Evolutionary conservation across 2,797 vertebrate species (phyloP), one percentile per base, ranked within the genome.

Genomic region (Sternarchorhynchus goeldii): DNA sequence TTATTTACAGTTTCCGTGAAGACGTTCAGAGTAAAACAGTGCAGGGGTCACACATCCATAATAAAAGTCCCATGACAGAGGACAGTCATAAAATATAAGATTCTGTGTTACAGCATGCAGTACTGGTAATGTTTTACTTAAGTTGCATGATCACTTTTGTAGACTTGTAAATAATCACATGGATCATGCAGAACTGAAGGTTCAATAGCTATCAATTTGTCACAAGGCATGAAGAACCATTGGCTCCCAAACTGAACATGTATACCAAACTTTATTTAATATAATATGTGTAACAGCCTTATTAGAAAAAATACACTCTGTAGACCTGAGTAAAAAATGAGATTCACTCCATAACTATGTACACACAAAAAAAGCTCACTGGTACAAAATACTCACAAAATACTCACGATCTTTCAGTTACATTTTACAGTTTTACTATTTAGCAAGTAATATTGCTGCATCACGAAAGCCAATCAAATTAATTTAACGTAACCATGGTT

Each of bases 101-200:
- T 17, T 70, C 39, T 59, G 17, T 6, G 62, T 55, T 21, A 2
- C 67, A 63, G 67, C 57, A 67, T 63, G 25, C 7, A 6, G 32
- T n/a, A 69, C 21, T 66, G 85, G 63, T 88, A 88, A 92, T 92
- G 86, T 91, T 91, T 93, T 68, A 92, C 89, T 81, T 84, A 82
- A 75, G 59, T 17, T 60, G 64, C 70, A 65, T 59, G 75, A 68
- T 69, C 50, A 78, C 57, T 41, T 20, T 31, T 45, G 77, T 32
- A 29, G 36, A 14, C 17, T 45, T 82, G 84, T 81, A 74, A 78
- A 78, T 25, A 78, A 70, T 79, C 78, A 85, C 83, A 73, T 66
- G 21, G 3, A 60, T 25, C 6, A 12, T 65, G 21, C 7, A 50
- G 29, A 62, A 21, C 7, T 41, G 14, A 6, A 25, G 10, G 58